These are phyloP conservation scores for Pristionchus mayeri DNA, from an alignment of 2,888 invertebrate genomes.

Conservation along the genomic window DNA sequence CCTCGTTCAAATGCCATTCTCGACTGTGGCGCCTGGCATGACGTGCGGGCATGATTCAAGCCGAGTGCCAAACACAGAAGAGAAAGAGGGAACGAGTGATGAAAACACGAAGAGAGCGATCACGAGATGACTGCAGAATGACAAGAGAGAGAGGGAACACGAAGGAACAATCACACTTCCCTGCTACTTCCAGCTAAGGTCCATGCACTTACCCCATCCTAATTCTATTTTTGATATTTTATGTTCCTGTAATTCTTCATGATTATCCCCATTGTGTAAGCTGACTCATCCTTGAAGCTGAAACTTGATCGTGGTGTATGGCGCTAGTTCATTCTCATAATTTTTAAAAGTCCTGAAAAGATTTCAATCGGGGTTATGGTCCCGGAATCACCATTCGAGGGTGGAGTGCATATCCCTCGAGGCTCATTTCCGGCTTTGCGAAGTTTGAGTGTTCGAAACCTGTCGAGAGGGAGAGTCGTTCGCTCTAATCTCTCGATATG, in stretches of 20 bases:
- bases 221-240: too few species aligned
- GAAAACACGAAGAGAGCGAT: background rate
- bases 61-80: background rate
- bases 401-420: background rate
- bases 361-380: too few species aligned
- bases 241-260: too few species aligned
- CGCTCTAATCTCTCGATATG: slow-evolving; percentile 38
- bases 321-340: too few species aligned
- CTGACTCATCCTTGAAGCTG: too few species aligned
- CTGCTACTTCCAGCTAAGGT: too few species aligned
- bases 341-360: too few species aligned
- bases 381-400: too few species aligned
- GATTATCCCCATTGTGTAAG: background rate
- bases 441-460: slow-evolving; percentile 25
- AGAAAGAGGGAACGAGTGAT: background rate
- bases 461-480: slow-evolving; percentile 30
- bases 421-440: background rate
- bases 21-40: background rate
- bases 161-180: too few species aligned
- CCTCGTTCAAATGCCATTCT: background rate
- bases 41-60: background rate
- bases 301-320: too few species aligned
- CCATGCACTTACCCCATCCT: too few species aligned
- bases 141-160: too few species aligned
- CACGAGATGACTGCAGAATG: slow-evolving; percentile 12